Evolutionary conservation across 2,888 invertebrate genomes (phyloP).

Genomic region (Drosophila seclusa): DNA sequence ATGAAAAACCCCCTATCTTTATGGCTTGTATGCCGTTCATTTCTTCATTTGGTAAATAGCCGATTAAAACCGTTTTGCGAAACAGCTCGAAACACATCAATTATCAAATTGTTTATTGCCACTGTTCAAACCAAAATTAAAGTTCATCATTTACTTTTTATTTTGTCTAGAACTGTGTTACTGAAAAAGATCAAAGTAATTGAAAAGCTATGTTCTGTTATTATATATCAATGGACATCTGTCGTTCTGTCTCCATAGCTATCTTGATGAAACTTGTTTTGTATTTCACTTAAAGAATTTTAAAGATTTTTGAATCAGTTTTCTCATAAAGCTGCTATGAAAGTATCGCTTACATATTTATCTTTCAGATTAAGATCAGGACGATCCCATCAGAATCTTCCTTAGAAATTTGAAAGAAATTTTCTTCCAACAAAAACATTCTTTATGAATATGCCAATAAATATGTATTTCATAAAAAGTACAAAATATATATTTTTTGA

Average conservation of each 20-base stretch:
- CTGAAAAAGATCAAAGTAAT: not conserved
- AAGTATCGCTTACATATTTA: not conserved
- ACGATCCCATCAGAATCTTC: not conserved
- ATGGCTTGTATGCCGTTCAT: not conserved
- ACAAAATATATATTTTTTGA: not conserved
- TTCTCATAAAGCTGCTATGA: not conserved
- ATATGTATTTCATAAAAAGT: not conserved
- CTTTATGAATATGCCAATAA: not conserved
- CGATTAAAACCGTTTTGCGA: not conserved
- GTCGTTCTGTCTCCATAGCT: not conserved
- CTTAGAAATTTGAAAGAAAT: not conserved
- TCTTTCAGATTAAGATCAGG: not conserved
- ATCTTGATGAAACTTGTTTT: not conserved
- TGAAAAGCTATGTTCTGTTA: not conserved
- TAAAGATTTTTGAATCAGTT: too few species aligned
- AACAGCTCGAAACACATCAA: not conserved
- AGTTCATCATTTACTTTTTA: not conserved
- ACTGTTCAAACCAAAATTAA: not conserved
- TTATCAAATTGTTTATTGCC: slow-evolving; percentile 2
- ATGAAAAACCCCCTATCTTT: not conserved
- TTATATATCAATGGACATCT: not conserved
- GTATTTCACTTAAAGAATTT: not conserved
- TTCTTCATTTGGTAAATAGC: not conserved
- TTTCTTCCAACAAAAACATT: not conserved
- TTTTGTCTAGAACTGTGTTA: not conserved